phyloP scores from a whole-genome alignment of 2,888 invertebrate species.

The Plebejus melissa region DNA sequence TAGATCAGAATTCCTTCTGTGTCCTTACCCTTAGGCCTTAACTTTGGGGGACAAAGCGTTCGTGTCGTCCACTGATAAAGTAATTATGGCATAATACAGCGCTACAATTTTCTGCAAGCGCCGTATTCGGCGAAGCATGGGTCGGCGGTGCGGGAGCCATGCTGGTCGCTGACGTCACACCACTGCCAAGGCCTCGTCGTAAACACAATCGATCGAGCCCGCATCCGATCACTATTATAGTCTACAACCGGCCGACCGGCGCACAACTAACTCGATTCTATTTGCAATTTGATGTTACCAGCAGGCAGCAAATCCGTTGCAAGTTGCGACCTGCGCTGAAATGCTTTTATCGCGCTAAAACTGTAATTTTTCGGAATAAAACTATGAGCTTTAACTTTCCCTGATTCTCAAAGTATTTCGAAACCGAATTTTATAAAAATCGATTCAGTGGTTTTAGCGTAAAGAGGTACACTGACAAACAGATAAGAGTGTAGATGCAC shows the following conservation, averaged over 20 bases:
- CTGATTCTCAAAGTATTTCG: no score
- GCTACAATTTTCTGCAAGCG: background rate
- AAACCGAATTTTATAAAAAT: no score
- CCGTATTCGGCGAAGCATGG: background rate
- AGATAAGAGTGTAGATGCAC: no score
- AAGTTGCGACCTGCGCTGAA: no score
- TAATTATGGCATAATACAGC: background rate
- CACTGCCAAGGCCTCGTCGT: slow-evolving; percentile 65
- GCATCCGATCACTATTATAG: slow-evolving; percentile 45
- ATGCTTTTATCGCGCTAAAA: no score
- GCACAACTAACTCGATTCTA: background rate
- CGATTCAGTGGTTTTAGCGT: no score
- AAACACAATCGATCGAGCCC: slow-evolving; percentile 54
- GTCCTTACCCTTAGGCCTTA: no score
- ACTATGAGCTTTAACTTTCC: no score
- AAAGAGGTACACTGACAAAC: no score
- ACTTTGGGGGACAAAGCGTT: background rate
- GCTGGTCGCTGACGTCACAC: slow-evolving; percentile 52
- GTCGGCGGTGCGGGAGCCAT: background rate
- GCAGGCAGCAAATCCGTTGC: no score
- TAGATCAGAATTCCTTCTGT: no score
- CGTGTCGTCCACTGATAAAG: background rate
- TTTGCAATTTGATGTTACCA: background rate
- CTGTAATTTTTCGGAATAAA: no score
- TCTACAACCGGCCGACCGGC: slow-evolving; percentile 36